phyloP scores from a whole-genome alignment of 2,888 invertebrate genomes.

The Rotaria macrura region DNA sequence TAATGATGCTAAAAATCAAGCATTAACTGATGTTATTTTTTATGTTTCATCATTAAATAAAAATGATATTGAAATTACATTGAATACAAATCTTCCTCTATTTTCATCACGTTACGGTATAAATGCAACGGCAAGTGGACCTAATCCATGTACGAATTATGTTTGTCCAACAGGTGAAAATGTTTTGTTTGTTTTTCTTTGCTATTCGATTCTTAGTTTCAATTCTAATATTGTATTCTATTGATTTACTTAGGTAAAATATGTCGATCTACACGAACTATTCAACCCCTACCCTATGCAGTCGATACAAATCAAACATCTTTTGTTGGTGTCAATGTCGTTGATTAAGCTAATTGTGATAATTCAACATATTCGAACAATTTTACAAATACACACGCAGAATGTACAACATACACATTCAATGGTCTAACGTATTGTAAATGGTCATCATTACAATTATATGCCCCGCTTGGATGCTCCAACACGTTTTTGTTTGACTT shows the following conservation, averaged over 20 bases:
- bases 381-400: not conserved
- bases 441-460: not conserved
- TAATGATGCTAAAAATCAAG: not conserved
- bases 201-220: not conserved
- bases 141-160: not conserved
- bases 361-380: not conserved
- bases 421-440: not conserved
- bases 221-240: no score
- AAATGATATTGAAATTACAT: no score
- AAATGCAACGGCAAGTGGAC: not conserved
- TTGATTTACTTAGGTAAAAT: not conserved
- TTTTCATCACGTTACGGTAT: no score
- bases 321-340: not conserved
- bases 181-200: not conserved
- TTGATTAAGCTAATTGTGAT: slow-evolving; percentile 2
- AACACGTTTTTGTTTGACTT: slow-evolving; percentile 16
- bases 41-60: no score
- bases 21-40: slow-evolving; percentile 2
- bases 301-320: slow-evolving; percentile 14
- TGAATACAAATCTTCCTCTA: no score
- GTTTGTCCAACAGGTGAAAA: not conserved
- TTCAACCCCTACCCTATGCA: not conserved
- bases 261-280: not conserved
- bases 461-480: not conserved
- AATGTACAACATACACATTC: not conserved